phyloP scores from a whole-genome alignment of 2,888 invertebrate species.

The Andrena camellia region DNA sequence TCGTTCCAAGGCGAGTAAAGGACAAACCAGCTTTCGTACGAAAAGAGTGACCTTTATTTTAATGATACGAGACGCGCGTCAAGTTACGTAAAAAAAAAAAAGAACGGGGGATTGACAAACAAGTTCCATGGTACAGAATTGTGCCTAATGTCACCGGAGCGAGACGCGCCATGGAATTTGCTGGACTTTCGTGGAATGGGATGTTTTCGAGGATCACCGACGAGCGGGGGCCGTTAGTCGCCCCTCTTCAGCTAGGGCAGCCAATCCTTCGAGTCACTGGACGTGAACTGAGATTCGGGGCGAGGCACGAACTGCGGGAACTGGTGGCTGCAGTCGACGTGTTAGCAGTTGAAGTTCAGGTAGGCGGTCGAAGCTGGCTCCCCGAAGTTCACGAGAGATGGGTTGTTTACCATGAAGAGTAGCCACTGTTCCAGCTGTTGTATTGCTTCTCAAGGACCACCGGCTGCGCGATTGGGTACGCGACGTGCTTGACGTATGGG shows the following conservation, averaged over 20 bases:
- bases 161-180: constrained; percentile 25
- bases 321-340: neutral
- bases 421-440: constrained; percentile 38
- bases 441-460: constrained; percentile 57
- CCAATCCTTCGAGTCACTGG: neutral
- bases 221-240: neutral
- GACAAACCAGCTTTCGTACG: constrained; percentile 48
- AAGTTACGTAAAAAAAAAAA: constrained; percentile 41
- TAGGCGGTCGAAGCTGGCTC: constrained; percentile 30
- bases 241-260: neutral
- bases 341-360: neutral
- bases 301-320: neutral
- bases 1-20: neutral
- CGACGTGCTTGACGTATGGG: constrained; percentile 76
- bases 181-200: constrained; percentile 9
- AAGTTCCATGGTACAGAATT: constrained; percentile 18
- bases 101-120: neutral
- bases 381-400: neutral
- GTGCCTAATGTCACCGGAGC: constrained; percentile 12
- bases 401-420: constrained; percentile 59
- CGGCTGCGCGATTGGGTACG: constrained; percentile 75
- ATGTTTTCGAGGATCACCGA: neutral
- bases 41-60: constrained; percentile 65
- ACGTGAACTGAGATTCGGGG: neutral
- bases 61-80: constrained; percentile 39